Evolutionary conservation across 2,888 invertebrate species (phyloP).

Genomic region (Itoplectis maculator): DNA sequence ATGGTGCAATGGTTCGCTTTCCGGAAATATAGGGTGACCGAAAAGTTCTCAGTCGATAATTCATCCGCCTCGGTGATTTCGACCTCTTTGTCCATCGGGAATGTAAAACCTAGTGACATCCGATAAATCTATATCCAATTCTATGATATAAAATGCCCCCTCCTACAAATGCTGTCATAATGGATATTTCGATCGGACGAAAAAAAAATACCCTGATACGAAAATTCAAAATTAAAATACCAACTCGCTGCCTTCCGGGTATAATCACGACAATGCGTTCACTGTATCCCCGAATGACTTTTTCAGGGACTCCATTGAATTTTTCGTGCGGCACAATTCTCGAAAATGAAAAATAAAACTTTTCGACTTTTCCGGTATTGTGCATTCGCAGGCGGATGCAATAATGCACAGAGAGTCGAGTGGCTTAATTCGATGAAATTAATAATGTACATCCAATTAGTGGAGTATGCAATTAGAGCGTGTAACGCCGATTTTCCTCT

Average conservation of each 20-base stretch:
- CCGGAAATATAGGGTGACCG: constrained; percentile 81
- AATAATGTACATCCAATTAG: constrained; percentile 75
- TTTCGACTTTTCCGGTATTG: constrained; percentile 1
- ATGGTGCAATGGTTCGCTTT: constrained; percentile 77
- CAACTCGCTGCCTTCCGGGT: neutral
- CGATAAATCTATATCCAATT: constrained; percentile 47
- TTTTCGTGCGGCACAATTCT: neutral
- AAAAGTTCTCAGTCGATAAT: constrained; percentile 75
- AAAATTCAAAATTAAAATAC: neutral
- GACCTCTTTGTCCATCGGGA: neutral
- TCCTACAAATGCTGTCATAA: neutral
- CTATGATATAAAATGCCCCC: neutral
- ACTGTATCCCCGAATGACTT: neutral
- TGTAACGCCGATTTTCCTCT: constrained; percentile 70
- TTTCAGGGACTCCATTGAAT: neutral
- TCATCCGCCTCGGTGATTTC: constrained; percentile 34
- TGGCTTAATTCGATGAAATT: constrained; percentile 56
- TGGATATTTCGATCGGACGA: neutral
- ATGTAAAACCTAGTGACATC: constrained; percentile 18
- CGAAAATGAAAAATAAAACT: neutral
- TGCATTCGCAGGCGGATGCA: neutral
- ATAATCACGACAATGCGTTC: neutral
- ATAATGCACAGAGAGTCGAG: constrained; percentile 3
- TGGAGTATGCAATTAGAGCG: constrained; percentile 72
- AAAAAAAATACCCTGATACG: neutral